Evolutionary conservation across 1,140 invertebrate species (phyloP).

Genomic region (Philotrypesis tridentata): DNA sequence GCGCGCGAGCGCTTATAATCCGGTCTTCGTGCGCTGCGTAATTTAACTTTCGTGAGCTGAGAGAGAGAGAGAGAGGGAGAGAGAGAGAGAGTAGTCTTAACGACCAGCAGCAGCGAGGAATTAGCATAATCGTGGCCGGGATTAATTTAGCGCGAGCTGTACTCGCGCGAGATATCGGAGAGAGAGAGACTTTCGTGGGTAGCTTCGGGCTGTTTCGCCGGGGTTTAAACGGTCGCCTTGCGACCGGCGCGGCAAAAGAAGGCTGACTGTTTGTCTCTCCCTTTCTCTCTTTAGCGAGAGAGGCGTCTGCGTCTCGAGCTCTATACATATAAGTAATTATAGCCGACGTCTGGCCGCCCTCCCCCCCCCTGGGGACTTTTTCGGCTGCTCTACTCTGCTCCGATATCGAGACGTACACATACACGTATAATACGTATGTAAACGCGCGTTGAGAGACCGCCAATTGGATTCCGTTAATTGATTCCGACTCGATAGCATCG

Average conservation of each 20-base stretch:
- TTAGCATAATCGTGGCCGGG: slow-evolving; percentile 58
- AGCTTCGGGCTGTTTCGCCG: background rate
- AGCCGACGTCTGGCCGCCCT: too few relatives aligned
- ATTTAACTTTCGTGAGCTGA: slow-evolving; percentile 59
- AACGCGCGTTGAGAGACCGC: too few relatives aligned
- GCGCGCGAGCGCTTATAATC: slow-evolving; percentile 49
- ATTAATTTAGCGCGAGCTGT: slow-evolving; percentile 50
- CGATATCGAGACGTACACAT: too few relatives aligned
- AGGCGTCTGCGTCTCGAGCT: too few relatives aligned
- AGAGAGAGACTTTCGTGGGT: background rate
- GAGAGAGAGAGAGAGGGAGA: background rate
- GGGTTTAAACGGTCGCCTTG: background rate
- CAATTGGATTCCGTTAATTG: too few relatives aligned
- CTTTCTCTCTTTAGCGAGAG: too few relatives aligned
- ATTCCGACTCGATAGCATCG: too few relatives aligned
- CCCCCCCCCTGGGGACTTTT: too few relatives aligned
- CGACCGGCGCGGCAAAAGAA: background rate
- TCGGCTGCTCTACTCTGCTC: too few relatives aligned
- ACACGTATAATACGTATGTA: too few relatives aligned
- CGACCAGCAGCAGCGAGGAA: slow-evolving; percentile 28
- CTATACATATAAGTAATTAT: too few relatives aligned
- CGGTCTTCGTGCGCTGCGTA: slow-evolving; percentile 59
- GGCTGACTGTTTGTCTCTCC: background rate
- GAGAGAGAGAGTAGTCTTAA: background rate
- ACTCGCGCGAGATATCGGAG: background rate